Percentiles rank a stretch among this genome's conserved stretches.
Evolutionary conservation across 2,888 invertebrate genomes (phyloP).

Genomic region (Tipula lateralis): DNA sequence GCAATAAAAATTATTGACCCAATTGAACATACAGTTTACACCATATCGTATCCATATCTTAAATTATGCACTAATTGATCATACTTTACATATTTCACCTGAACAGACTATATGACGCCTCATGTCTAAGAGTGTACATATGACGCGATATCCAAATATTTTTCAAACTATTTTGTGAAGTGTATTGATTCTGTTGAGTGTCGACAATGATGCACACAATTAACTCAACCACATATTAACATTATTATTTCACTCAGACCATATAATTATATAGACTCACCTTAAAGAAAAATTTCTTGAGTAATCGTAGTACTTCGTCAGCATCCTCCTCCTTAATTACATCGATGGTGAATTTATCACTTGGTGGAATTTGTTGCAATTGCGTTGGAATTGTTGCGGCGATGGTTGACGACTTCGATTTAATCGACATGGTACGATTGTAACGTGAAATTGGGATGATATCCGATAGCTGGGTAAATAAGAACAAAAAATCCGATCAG

Average conservation of each 20-base stretch:
- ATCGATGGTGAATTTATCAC: slow-evolving; percentile 46
- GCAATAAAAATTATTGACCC: too few relatives aligned
- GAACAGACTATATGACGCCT: neutral
- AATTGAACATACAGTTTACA: too few relatives aligned
- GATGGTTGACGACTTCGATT: neutral
- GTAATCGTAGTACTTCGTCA: slow-evolving; percentile 54
- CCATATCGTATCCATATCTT: too few relatives aligned
- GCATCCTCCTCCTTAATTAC: slow-evolving; percentile 51
- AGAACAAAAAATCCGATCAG: neutral
- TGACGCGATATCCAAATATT: neutral
- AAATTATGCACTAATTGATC: too few relatives aligned
- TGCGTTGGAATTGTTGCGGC: neutral
- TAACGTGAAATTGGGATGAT: slow-evolving; percentile 42
- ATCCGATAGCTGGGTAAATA: slow-evolving; percentile 43
- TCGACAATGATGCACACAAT: neutral
- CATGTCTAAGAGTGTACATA: neutral
- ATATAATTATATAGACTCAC: slow-evolving; percentile 39
- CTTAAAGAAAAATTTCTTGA: slow-evolving; percentile 57
- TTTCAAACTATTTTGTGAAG: neutral
- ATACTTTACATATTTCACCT: too few relatives aligned
- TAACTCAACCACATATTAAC: too few relatives aligned
- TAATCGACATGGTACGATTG: neutral
- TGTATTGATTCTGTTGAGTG: neutral
- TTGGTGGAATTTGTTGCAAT: neutral
- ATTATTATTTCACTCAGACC: neutral